Base-by-base conservation (phyloP, 2,113 vertebrate genomes). In the Gymnorhina tibicen region DNA sequence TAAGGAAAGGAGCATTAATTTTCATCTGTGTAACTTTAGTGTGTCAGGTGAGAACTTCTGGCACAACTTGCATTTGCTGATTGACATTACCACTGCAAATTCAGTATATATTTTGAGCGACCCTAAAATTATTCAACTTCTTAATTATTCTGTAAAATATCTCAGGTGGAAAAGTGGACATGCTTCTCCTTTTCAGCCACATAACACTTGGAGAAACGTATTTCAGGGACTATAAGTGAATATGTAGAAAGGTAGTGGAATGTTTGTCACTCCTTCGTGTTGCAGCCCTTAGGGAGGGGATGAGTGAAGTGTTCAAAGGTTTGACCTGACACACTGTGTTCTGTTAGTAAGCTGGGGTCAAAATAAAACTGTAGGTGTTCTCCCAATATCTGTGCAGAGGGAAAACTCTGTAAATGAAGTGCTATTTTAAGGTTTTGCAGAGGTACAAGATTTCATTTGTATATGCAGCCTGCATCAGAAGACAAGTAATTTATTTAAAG, bases 1-100 rank as follows among this genome's bases (percentile, higher is more conserved):
- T 93, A 93, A 95, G 62, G 47, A 91, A 92, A 90, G 44, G 83
- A 76, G 27, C 12, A 35, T 86, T 56, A 55, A 85, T 95, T 66
- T 95, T 73, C 50, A 77, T 60, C 56, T 79, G 16, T 87, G 27
- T 44, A 37, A 85, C 82, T 91, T 93, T 2, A 74, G 24, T 84
- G 22, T 78, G 77, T 79, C 85, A 70, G 32, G 64, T 82, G 70
- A 91, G 58, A 87, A 72, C 69, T 90, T 84, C 24, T 21, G 12
- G 79, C 81, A 85, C 89, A 88, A 33, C 21, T 79, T 69, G 4
- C 6, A 55, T 76, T 85, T 96, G 22, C 35, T 76, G 49, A 24
- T 63, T 58, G 78, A 59, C 11, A 6, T 49, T 39, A n/a, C 7
- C 27, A 3, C 19, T 76, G 8, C 42, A 70, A 47, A 55, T 24